Evolutionary conservation across 2,888 invertebrate species (phyloP), one percentile per base, ranked within the genome.

Genomic region (Drosophila differens): DNA sequence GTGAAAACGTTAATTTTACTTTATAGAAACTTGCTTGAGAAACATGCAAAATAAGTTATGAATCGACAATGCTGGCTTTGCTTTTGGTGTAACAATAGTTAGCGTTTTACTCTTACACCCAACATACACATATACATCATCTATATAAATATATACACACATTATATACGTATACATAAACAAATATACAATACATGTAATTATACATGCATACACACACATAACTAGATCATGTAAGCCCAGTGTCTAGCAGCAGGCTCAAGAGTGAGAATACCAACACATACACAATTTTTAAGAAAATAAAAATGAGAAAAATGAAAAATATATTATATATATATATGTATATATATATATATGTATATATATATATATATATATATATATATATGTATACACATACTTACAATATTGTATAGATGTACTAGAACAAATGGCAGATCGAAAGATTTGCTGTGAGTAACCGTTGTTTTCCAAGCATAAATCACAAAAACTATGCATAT

Each of bases 241-340:
- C 86, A 83, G 83, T 84, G 86, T 83, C 83, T 85, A 83, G 83
- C 76, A 82, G 82, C 86, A 82, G 82, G 85, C 83, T 85, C 83
- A 85, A 85, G 85, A 85, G 85, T 85, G 85, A 85, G 85, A 85
- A 88, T 82, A 77, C 76, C 61, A 72, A 74, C 61, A 75, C 47
- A 74, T 65, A 74, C 52, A 79, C 58, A 71, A 79, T 66, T 82
- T 80, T 78, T 52, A 59, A 70, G 65, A 35, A 28, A 49, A 57
- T 49, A 41, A 60, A 35, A 55, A 58, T 60, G 62, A 55, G 54
- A 60, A 22, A 47, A 57, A 9, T 12, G 7, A 16, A 47, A 9
- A 25, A 25, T 47, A 47, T 47, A 47, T 25, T 47, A 63, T 33
- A 57, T 73, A 62, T 57, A 63, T 28, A 28, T 4, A 28, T 28